A percentile compares a stretch with the other conserved stretches of the same genome.
Evolutionary conservation across 2,888 invertebrate genomes (phyloP).

Genomic region (Andrena haemorrhoa): DNA sequence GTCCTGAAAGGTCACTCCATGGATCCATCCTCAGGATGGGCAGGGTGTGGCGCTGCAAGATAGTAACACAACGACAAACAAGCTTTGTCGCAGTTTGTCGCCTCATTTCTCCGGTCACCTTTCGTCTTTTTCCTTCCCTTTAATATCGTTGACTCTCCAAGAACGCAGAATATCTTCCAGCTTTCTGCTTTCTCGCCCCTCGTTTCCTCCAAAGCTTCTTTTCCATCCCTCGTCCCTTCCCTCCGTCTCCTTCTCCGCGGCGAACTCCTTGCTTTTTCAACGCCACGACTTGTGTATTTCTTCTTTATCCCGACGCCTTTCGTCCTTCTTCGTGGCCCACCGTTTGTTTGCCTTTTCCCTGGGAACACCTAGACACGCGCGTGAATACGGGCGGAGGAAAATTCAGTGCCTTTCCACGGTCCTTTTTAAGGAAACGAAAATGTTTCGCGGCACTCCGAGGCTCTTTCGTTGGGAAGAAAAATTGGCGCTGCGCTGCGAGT

Average conservation of each 20-base stretch:
- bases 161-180: constrained; percentile 46
- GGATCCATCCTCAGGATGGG: constrained; percentile 27
- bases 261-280: neutral
- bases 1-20: constrained; percentile 8
- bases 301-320: constrained; percentile 34
- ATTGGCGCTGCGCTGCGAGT: constrained; percentile 8
- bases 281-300: constrained; percentile 41
- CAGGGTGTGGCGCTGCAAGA: neutral
- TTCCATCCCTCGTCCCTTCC: neutral
- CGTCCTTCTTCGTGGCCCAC: neutral
- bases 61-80: constrained; percentile 63
- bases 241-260: neutral
- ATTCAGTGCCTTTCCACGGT: constrained; percentile 10
- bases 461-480: constrained; percentile 20
- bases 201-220: neutral
- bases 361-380: neutral
- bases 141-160: constrained; percentile 65
- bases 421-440: constrained; percentile 36
- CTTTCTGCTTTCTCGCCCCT: constrained; percentile 12
- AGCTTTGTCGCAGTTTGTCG: constrained; percentile 69
- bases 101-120: constrained; percentile 69
- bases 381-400: constrained; percentile 27
- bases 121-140: constrained; percentile 52
- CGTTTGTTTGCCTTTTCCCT: constrained; percentile 10
- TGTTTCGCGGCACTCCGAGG: constrained; percentile 1